Base-by-base conservation (phyloP, 2,888 invertebrate genomes). In the Nysson spinosus region DNA sequence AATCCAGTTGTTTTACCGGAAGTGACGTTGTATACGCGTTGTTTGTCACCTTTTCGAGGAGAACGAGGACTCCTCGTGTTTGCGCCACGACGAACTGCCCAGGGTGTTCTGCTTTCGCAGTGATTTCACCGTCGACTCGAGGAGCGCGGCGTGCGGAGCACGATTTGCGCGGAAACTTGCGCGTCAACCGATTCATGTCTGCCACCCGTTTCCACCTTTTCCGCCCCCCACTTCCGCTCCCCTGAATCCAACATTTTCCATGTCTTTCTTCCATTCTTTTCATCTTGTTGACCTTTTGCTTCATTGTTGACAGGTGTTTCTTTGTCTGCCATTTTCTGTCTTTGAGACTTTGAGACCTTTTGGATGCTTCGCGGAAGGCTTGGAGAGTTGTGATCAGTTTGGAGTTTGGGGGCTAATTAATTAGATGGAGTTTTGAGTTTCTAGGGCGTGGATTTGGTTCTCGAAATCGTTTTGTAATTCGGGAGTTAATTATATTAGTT, bases 41-140 rank as follows among this genome's bases (percentile, higher is more conserved):
- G n/a, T n/a, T n/a, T n/a, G n/a, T n/a, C n/a, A n/a, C n/a, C n/a
- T n/a, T n/a, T n/a, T n/a, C n/a, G n/a, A n/a, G n/a, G n/a, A n/a
- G n/a, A n/a, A n/a, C n/a, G n/a, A n/a, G 51, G 66, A 69, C 74
- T 72, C 78, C 75, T 82, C 79, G 82, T 80, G 83, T 83, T 85
- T 79, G 79, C 76, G 81, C 83, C 80, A 78, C 80, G 81, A 80
- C 79, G 77, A 83, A 84, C 85, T 85, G 85, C 80, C 85, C 83
- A 80, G 83, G 84, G 79, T 82, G 82, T 79, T 82, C 83, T 78
- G 80, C 78, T 82, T 83, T 81, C 80, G 82, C 81, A 77, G 75
- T 81, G 83, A 80, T 80, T 80, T 79, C 74, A 62, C 67, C 58
- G 47, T 32, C n/a, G 35, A 32, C 39, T 24, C 32, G 24, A 34